Conservation (phyloP, 2,797 vertebrate species). For the Rhinophrynus dorsalis region DNA sequence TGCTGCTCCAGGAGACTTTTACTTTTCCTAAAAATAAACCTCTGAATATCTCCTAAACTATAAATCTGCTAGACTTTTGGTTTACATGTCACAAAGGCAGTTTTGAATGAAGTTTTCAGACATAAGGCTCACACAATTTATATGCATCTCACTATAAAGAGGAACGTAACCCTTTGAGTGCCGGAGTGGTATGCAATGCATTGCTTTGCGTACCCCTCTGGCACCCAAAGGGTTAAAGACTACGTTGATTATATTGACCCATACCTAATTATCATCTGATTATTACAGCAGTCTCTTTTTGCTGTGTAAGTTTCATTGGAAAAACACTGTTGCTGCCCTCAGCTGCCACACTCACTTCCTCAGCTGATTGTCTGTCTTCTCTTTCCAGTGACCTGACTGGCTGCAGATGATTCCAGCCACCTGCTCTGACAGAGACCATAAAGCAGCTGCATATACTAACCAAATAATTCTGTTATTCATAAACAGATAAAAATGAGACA, state of each 20-base stretch:
- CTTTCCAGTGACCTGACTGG: conserved; percentile 34
- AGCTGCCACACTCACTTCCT: conserved; percentile 34
- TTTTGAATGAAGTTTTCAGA: too few relatives aligned
- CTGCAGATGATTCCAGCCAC: conserved; percentile 40
- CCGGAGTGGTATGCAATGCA: too few relatives aligned
- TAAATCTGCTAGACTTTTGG: too few relatives aligned
- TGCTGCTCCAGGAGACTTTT: too few relatives aligned
- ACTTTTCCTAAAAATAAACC: too few relatives aligned
- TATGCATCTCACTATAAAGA: too few relatives aligned
- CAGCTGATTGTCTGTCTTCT: conserved; percentile 44
- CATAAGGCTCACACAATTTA: too few relatives aligned
- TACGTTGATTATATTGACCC: conserved; percentile 36
- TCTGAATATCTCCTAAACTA: too few relatives aligned
- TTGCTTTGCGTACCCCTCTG: too few relatives aligned
- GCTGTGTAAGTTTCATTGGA: conserved; percentile 26
- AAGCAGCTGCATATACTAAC: conserved; percentile 42
- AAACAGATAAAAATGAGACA: conserved; percentile 42
- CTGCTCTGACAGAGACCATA: conserved; percentile 40
- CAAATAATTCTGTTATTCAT: conserved; percentile 42
- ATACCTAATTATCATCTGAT: conserved; percentile 39
- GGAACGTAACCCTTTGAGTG: too few relatives aligned
- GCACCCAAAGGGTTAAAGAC: too few relatives aligned
- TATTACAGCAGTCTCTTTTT: conserved; percentile 38
- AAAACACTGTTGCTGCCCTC: conserved; percentile 27
- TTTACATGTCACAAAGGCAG: too few relatives aligned